Base-by-base conservation (phyloP, 1,140 invertebrate species). In the Antheraea mylitta region DNA sequence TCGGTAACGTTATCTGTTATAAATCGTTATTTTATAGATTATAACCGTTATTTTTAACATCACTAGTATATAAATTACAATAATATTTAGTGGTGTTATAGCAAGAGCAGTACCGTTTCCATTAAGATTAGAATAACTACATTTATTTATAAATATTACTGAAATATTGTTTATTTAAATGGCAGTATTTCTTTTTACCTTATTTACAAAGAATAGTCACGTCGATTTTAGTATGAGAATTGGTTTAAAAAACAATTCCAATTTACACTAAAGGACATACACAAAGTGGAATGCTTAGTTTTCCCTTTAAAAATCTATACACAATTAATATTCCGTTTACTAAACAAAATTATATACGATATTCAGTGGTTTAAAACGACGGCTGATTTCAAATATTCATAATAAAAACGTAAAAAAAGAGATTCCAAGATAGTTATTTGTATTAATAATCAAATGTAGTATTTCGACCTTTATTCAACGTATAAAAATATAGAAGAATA, bases 171-270 rank as follows among this genome's bases (percentile, higher is more conserved):
- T 73, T 70, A 62, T 70, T 79, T 71, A 72, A 81, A 85, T 89
- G 85, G 82, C 84, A 87, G 85, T 89, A 80, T 64, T 77, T 72
- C 81, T 16, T 58, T 82, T 83, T 76, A 79, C 82, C 83, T 82
- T 87, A 81, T 76, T 79, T 80, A 78, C 76, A 82, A 71, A 75
- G 61, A 68, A 69, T 80, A 79, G 64, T 72, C 70, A 80, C 76
- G 81, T 10, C 16, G 45, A 13, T 13, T 53, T 53, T 53, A 53
- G 45, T 53, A 53, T 16, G 45, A 53, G 16, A 53, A 53, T 53
- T 16, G 45, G 0, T 16, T 53, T 16, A 13, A 53, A 16, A 53
- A 53, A 53, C 45, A 53, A 53, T 53, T 53, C 16, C 45, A 13
- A 53, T n/a, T 53, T n/a, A 16, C 16, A 16, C 10, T 53, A 53